Base-by-base conservation (phyloP, 2,888 invertebrate genomes). In the Drosophila subsilvestris region DNA sequence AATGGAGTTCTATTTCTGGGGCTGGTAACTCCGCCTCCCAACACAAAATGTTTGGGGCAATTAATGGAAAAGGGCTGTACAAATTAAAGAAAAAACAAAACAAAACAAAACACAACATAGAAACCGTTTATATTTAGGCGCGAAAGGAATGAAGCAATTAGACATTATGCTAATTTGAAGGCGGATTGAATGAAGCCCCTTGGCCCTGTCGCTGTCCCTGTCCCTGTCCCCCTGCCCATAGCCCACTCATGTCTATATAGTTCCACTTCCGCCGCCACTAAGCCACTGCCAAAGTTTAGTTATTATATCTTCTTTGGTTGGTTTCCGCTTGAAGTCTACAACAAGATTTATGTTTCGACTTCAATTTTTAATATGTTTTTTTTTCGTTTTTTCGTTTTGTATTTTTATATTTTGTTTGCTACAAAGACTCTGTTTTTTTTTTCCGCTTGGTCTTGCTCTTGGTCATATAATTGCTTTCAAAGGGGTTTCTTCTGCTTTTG, bases 301-400 rank as follows among this genome's bases (percentile, higher is more conserved):
- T 65, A 51, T 74, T 72, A 56, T 56, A 42, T 50, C 70, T 49
- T 69, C 62, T 47, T 59, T 51, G 18, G 20, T 18, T 18, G 74
- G 60, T 68, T 74, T 74, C 75, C 74, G 68, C 56, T 50, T 48
- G 32, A 14, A 49, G 63, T 59, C 62, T 53, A 63, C 74, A 77
- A 83, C 63, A 85, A 86, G 85, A 85, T 88, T 85, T 88, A 85
- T 85, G 87, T 75, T 55, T 76, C 70, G 60, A 70, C 85, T 86
- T 86, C 79, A 88, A 88, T 87, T 59, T 67, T 54, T 77, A 84
- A 84, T 86, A 75, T 61, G 58, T 72, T 70, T 84, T 65, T 56
- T 10, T 59, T 67, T 37, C 18, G 10, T 29, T 32, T 32, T 37
- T n/a, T n/a, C n/a, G n/a, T n/a, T n/a, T 27, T 27, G 7, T 27